Conservation (phyloP, 2,888 invertebrate genomes). For the Blastobasis lacticolella region DNA sequence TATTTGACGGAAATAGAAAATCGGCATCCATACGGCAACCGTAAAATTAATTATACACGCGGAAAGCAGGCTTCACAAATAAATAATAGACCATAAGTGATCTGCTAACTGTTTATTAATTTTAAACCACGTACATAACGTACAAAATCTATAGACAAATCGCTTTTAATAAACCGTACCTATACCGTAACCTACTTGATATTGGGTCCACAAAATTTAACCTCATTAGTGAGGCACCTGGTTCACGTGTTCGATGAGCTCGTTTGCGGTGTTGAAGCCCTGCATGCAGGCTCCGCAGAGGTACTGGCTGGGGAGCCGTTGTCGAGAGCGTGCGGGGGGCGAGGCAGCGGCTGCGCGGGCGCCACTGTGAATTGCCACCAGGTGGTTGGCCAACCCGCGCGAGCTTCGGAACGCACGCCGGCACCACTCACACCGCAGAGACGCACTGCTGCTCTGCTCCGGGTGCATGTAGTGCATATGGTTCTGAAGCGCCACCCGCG, state of each 20-base stretch:
- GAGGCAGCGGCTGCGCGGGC: constrained; percentile 25
- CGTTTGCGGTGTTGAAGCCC: not conserved
- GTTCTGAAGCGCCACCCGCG: constrained; percentile 36
- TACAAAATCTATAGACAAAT: too few species aligned
- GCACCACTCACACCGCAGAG: constrained; percentile 36
- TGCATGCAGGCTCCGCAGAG: constrained; percentile 1
- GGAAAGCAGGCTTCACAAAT: too few species aligned
- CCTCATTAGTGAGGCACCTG: not conserved
- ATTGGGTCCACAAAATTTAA: too few species aligned
- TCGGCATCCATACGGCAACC: too few species aligned
- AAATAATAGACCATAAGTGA: too few species aligned
- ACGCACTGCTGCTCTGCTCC: constrained; percentile 14
- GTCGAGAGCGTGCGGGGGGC: too few species aligned
- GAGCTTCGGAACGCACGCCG: constrained; percentile 35
- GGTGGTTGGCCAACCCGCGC: constrained; percentile 38
- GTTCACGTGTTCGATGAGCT: not conserved
- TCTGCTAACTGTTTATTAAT: too few species aligned
- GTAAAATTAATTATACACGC: too few species aligned
- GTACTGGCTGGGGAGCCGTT: not conserved
- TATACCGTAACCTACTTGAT: too few species aligned
- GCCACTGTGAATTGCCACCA: constrained; percentile 31
- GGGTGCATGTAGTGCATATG: constrained; percentile 50
- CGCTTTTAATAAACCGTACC: too few species aligned
- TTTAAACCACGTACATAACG: too few species aligned
- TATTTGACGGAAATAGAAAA: too few species aligned